Base-by-base conservation (phyloP, 2,888 invertebrate species). In the Pogonocherus hispidulus region DNA sequence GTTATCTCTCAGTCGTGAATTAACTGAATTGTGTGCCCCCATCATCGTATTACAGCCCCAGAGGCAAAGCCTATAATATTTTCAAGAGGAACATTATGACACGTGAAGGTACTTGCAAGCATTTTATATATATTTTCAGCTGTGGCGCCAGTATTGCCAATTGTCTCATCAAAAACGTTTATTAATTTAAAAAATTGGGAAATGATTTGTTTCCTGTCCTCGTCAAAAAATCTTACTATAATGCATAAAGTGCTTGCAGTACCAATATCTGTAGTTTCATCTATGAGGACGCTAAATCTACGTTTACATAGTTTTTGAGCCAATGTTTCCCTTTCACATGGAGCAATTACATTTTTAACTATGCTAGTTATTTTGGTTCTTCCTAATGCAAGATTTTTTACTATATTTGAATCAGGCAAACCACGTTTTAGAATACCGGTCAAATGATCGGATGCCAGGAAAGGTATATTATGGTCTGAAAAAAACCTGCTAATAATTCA, bases 51-150 rank as follows among this genome's bases (percentile, higher is more conserved):
- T 82, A 9, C 80, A 81, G 0, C 81, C 81, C n/a, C n/a, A n/a
- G n/a, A n/a, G n/a, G n/a, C n/a, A 73, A 83, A 83, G 6, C 81
- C 82, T n/a, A 83, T 73, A 37, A 83, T 69, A 44, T 82, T 81
- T 66, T 75, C 62, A 55, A 76, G 46, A 16, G 79, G 78, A 32
- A 80, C 78, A 32, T 73, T 62, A 18, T 49, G 22, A 14, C 49
- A 60, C n/a, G 44, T 55, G 51, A 74, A 72, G 6, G 69, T 60
- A 22, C 67, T 27, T 2, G 49, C 20, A 20, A 62, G 18, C 2
- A 9, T 8, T 2, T 23, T 49, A 51, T 27, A 62, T 14, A 51
- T 16, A 27, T 62, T 2, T 14, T 62, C 47, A 5, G 47, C 62
- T n/a, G 49, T 62, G n/a, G 49, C 20, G 2, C 11, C 8, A 16